Evolutionary conservation across 2,113 vertebrate genomes (phyloP).

Genomic region (Fregetta grallaria): DNA sequence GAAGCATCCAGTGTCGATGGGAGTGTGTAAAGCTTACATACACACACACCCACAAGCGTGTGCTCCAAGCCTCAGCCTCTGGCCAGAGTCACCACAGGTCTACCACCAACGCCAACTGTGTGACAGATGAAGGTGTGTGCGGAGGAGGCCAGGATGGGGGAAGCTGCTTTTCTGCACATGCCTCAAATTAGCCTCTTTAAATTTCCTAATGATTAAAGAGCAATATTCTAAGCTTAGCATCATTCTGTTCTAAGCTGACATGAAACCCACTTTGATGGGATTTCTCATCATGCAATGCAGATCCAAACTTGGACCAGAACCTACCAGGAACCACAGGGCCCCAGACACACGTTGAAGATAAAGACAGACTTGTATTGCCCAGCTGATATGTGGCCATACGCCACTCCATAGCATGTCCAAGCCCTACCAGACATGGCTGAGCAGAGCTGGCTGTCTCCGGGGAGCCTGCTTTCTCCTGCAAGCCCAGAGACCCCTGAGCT

Average conservation of each 20-base stretch:
- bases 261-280: background rate
- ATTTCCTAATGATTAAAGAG: background rate
- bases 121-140: background rate
- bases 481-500: background rate
- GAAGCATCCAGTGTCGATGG: background rate
- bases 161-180: background rate
- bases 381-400: background rate
- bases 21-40: background rate
- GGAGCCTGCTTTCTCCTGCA: background rate
- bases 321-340: background rate
- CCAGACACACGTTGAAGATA: background rate
- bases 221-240: background rate
- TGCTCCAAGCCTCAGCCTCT: background rate
- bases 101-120: background rate
- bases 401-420: background rate
- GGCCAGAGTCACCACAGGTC: background rate
- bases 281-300: background rate
- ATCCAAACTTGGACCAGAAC: background rate
- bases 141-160: background rate
- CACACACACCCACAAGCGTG: no score
- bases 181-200: background rate
- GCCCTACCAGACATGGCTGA: background rate
- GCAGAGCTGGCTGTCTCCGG: background rate
- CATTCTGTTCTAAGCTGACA: background rate
- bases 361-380: background rate